Base-by-base conservation (phyloP, 2,888 invertebrate species). In the Rhingia rostrata region DNA sequence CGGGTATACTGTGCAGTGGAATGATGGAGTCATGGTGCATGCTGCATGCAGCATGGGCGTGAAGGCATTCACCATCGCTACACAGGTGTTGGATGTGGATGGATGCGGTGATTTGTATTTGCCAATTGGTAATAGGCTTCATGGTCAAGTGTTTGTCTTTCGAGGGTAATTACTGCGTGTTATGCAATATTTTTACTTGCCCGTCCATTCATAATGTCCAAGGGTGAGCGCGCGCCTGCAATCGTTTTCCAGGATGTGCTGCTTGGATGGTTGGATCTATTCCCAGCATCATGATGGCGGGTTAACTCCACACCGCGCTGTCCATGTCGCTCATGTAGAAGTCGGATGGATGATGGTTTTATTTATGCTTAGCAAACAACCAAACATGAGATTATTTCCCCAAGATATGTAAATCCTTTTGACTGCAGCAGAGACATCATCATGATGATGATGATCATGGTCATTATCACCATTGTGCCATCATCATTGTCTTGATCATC, bases 11-110 rank as follows among this genome's bases (percentile, higher is more conserved):
- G 22, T 22, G 22, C 22, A 22, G 1, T 22, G 22, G 1, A 22
- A 22, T 22, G 22, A 30, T 70, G 69, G 58, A 64, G 74, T 54
- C 54, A 49, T 6, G 64, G 12, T 32, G 53, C 74, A 74, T 30
- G 49, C 49, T 61, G 47, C 33, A 67, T 30, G 14, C 10, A 61
- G 47, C 14, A 45, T 45, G 73, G 54, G 56, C 78, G 78, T 83
- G 72, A 61, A 78, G 72, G 67, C 14, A 83, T 83, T 63, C 72
- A 54, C 51, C 60, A 39, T 30, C 30, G 53, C 41, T 39, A 70
- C 82, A 83, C 82, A 83, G 82, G 82, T 83, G 82, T 83, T 83
- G 78, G 72, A 78, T 83, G 78, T 72, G 72, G 78, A 83, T 78
- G 78, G 83, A 78, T 79, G 83, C 58, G 83, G 79, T 74, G 73